Evolutionary conservation across 2,797 vertebrate genomes (phyloP).

Genomic region (Chrysocyon brachyurus): DNA sequence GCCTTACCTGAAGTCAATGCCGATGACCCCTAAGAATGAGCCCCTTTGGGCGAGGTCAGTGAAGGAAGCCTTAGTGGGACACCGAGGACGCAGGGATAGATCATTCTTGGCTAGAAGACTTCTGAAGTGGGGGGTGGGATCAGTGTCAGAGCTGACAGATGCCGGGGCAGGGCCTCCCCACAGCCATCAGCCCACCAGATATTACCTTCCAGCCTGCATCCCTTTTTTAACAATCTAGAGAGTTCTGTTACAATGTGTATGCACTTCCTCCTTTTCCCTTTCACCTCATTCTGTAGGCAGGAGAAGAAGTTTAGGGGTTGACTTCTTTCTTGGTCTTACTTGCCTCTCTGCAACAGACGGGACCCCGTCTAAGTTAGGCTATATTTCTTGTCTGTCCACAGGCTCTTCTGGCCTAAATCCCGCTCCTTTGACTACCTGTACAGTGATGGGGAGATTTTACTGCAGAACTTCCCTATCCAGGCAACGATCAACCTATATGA

Average conservation of each 20-base stretch:
- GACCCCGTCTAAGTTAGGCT: not conserved
- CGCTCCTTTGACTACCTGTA: conserved; percentile 93
- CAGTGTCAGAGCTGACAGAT: not conserved
- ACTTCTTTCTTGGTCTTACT: not conserved
- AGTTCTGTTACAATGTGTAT: not conserved
- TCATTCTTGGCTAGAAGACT: not conserved
- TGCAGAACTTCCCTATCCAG: conserved; percentile 92
- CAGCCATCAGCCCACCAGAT: not conserved
- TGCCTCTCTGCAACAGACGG: not conserved
- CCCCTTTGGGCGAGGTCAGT: not conserved
- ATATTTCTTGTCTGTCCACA: conserved; percentile 80
- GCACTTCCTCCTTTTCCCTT: conserved; percentile 29
- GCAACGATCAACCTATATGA: conserved; percentile 93
- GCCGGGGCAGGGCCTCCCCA: not conserved
- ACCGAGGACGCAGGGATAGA: not conserved
- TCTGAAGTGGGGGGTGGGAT: not conserved
- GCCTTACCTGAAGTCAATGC: not conserved
- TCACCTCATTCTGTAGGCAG: not conserved
- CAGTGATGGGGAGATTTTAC: conserved; percentile 90
- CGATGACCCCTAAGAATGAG: not conserved
- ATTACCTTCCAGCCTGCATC: not conserved
- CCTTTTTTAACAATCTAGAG: conserved; percentile 38
- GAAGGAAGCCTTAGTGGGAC: conserved; percentile 28
- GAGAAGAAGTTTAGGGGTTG: not conserved
- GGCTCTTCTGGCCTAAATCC: conserved; percentile 93